Conservation (phyloP, 2,888 invertebrate species). For the Brenthis ino region DNA sequence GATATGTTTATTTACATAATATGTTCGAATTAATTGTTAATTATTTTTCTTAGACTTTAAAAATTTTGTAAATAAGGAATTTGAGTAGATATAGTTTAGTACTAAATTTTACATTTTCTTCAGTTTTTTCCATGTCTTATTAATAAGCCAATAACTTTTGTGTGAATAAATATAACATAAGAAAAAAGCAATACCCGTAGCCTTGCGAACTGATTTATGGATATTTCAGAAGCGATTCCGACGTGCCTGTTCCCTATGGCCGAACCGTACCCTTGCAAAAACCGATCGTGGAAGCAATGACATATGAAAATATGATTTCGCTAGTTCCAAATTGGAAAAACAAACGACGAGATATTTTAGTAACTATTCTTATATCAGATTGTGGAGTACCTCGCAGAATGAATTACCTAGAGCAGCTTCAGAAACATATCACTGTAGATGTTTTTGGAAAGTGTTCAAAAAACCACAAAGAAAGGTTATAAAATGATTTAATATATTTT, state of each 20-base stretch:
- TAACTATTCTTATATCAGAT: constrained; percentile 83
- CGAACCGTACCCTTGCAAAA: constrained; percentile 67
- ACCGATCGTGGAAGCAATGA: constrained; percentile 38
- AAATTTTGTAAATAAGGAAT: too few species aligned
- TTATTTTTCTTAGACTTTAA: too few species aligned
- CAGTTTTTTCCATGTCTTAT: too few species aligned
- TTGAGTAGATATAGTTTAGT: too few species aligned
- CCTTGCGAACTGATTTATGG: constrained; percentile 30
- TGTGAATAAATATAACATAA: not conserved
- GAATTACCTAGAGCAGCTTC: constrained; percentile 79
- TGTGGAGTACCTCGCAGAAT: constrained; percentile 77
- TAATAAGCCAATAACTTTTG: not conserved
- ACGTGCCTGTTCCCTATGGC: constrained; percentile 86
- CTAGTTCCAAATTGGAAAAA: constrained; percentile 65
- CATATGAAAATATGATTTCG: constrained; percentile 40
- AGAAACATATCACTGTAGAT: constrained; percentile 82
- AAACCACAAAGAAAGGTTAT: constrained; percentile 46
- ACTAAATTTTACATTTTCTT: too few species aligned
- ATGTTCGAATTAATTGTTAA: too few species aligned
- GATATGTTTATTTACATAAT: too few species aligned
- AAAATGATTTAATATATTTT: not conserved
- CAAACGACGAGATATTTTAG: constrained; percentile 71
- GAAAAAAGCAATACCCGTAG: constrained; percentile 16
- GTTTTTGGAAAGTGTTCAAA: constrained; percentile 81
- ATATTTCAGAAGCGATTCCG: constrained; percentile 81